Evolutionary conservation across 1,140 invertebrate species (phyloP), one percentile per base, ranked within the genome.

Genomic region (Apolygus lucorum): DNA sequence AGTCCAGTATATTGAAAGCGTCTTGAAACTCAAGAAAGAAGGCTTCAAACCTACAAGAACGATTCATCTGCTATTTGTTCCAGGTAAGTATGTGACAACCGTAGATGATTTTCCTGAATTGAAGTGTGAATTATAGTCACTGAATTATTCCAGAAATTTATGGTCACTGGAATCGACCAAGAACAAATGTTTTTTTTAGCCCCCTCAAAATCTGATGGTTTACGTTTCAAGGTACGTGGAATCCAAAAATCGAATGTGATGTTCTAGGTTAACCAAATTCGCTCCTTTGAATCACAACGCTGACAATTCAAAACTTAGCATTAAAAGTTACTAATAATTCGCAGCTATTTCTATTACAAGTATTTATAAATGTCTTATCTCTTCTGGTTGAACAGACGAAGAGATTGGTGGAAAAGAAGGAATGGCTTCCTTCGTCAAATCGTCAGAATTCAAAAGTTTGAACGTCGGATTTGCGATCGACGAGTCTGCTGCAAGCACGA

Each of bases 21-120:
- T 92, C 17, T 78, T 88, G 68, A 81, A 81, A 66, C 75, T 92
- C 17, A 88, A 87, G 76, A 73, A 79, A 13, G 76, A 83, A 64
- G 86, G 85, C 21, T 75, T 83, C 0, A 75, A 78, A 62, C 76
- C 85, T 67, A 79, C 84, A 68, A 81, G 90, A 70, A 91, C 88
- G 17, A 78, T 91, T 14, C 87, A 90, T 75, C 74, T 94, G 4
- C 83, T 86, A 2, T 94, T 92, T 83, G 88, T 92, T 17, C 89
- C 92, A 77, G 91, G 90, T 91, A 80, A 75, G 92, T 13, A 88
- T n/a, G n/a, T n/a, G n/a, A n/a, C n/a, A n/a, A n/a, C n/a, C n/a
- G n/a, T n/a, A n/a, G n/a, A n/a, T 67, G 26, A 22, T n/a, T n/a
- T n/a, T n/a, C n/a, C n/a, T n/a, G n/a, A n/a, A n/a, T n/a, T n/a